phyloP scores from a whole-genome alignment of 2,888 invertebrate species.

The Orthonevra nobilis region DNA sequence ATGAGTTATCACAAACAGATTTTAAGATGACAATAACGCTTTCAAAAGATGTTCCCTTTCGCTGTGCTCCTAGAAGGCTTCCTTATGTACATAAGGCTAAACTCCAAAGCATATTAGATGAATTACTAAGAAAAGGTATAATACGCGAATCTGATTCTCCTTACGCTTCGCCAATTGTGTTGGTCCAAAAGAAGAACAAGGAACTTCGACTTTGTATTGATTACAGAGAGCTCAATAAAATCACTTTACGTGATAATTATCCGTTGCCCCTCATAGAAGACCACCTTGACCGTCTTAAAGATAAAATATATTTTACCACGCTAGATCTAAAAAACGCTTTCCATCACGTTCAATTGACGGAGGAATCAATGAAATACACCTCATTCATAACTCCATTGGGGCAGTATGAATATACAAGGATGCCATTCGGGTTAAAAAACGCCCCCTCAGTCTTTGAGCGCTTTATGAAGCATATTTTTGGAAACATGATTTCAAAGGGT shows the following conservation, averaged over 20 bases:
- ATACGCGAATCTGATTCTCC: too few relatives aligned
- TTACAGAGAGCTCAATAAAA: conserved; percentile 35
- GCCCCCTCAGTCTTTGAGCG: conserved; percentile 70
- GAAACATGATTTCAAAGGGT: conserved; percentile 36
- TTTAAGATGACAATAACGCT: neutral
- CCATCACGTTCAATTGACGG: conserved; percentile 59
- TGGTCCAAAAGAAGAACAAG: conserved; percentile 43
- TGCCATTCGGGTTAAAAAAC: conserved; percentile 73
- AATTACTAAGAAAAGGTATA: conserved; percentile 1
- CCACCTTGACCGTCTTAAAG: conserved; percentile 44
- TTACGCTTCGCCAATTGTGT: neutral
- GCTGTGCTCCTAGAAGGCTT: neutral
- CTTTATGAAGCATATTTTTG: conserved; percentile 62
- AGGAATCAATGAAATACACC: conserved; percentile 27
- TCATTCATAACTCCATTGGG: conserved; percentile 2
- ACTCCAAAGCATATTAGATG: neutral
- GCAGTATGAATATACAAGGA: conserved; percentile 60
- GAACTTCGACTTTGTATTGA: conserved; percentile 40
- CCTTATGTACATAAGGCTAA: neutral
- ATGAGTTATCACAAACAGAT: neutral
- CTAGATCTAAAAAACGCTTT: conserved; percentile 70
- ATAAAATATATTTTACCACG: conserved; percentile 62
- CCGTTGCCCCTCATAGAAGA: conserved; percentile 39
- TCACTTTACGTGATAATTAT: conserved; percentile 5
- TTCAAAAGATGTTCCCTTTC: neutral